Evolutionary conservation across 2,888 invertebrate genomes (phyloP).

Genomic region (Teleiodes luculella): DNA sequence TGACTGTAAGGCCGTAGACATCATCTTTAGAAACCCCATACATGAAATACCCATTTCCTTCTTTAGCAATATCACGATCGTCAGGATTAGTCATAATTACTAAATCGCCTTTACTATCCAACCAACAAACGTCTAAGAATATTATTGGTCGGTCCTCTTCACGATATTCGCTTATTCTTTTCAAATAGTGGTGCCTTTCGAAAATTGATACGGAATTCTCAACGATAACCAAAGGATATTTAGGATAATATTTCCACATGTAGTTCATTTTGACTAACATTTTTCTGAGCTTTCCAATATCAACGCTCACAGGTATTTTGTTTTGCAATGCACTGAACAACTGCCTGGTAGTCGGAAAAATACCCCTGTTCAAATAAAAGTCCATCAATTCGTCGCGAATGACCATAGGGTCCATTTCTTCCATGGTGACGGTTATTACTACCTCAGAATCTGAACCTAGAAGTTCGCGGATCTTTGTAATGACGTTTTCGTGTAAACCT

Average conservation of each 20-base stretch:
- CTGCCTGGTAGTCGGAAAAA: slow-evolving; percentile 32
- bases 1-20: slow-evolving; percentile 16
- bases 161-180: slow-evolving; percentile 26
- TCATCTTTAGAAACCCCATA: slow-evolving; percentile 28
- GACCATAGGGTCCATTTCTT: slow-evolving; percentile 27
- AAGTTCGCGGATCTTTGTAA: not conserved
- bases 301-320: slow-evolving; percentile 31
- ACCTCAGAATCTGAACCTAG: not conserved
- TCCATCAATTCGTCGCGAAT: slow-evolving; percentile 28
- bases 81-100: not conserved
- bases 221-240: slow-evolving; percentile 28
- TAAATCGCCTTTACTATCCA: not conserved
- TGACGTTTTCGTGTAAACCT: not conserved
- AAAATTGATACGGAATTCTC: slow-evolving; percentile 40
- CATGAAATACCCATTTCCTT: slow-evolving; percentile 18
- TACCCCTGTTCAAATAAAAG: slow-evolving; percentile 25
- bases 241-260: slow-evolving; percentile 32
- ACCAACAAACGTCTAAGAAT: slow-evolving; percentile 31
- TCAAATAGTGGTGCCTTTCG: slow-evolving; percentile 41
- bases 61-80: not conserved
- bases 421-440: not conserved
- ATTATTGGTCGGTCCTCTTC: slow-evolving; percentile 24
- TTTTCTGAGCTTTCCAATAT: slow-evolving; percentile 37
- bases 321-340: slow-evolving; percentile 27
- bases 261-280: slow-evolving; percentile 37